Base-by-base conservation (phyloP, 2,888 invertebrate species). In the Acleris cristana region DNA sequence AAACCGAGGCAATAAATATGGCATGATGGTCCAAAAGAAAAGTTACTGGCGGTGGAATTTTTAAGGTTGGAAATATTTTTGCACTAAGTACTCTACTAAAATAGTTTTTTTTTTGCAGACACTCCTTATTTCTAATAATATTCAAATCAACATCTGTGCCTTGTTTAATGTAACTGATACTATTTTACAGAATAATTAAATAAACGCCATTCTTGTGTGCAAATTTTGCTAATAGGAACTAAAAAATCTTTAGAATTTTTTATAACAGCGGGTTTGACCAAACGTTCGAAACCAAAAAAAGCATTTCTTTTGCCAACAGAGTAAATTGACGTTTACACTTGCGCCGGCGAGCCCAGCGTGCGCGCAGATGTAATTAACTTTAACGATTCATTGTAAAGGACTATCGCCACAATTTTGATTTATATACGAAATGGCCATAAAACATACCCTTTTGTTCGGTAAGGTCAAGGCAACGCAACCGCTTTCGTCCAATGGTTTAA, bases 391-490 rank as follows among this genome's bases (percentile, higher is more conserved):
- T 82, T 84, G 81, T 81, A 71, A 71, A 69, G 67, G 67, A 79
- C 71, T 77, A 80, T 81, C 75, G 72, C 68, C 64, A 72, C 64
- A 71, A 75, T 80, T 83, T 79, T 82, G 78, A 85, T 84, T 79
- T 79, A 85, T 85, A 78, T 79, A 79, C 77, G 76, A 80, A 77
- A 80, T 76, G 71, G 69, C 76, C 70, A 70, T 72, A 76, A 76
- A 75, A 73, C 78, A 75, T 77, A 78, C 77, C 75, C 83, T 81
- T 85, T 85, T 85, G 82, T 85, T 82, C 69, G 66, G 64, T 79
- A 85, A 84, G 80, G 80, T 84, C 83, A 85, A 84, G 86, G 85
- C 61, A 49, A 62, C 16, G 48, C 49, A 30, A 30, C 30, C 18
- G 14, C 51, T 60, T 60, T 60, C 34, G 34, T 49, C 58, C 52